phyloP scores from a whole-genome alignment of 2,113 vertebrate genomes.

The Aegotheles bennettii region DNA sequence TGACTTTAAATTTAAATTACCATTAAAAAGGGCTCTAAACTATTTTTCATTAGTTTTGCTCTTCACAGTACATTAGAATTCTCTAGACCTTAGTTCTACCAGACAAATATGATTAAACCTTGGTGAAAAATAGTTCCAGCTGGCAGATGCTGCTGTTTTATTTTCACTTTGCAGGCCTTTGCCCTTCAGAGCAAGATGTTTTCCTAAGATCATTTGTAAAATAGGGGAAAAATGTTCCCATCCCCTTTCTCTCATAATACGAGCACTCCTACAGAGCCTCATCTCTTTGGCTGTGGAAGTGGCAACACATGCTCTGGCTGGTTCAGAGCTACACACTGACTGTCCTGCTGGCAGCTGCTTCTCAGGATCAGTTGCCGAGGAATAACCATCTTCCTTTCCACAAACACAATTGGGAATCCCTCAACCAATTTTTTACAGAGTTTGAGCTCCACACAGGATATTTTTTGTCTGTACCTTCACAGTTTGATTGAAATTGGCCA shows the following conservation, averaged over 20 bases:
- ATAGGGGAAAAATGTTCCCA: fast-evolving
- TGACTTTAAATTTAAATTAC: not conserved
- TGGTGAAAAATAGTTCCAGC: not conserved
- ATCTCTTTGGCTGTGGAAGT: not conserved
- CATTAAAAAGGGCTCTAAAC: not conserved
- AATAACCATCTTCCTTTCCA: not conserved
- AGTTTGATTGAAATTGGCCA: not conserved
- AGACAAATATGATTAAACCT: not conserved
- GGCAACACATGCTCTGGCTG: not conserved
- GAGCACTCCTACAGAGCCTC: not conserved
- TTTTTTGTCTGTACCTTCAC: fast-evolving
- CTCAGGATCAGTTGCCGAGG: not conserved
- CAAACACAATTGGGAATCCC: not conserved
- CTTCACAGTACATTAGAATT: not conserved
- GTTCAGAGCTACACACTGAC: not conserved
- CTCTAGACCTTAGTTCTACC: not conserved
- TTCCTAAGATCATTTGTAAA: not conserved
- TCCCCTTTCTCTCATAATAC: not conserved
- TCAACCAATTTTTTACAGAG: not conserved
- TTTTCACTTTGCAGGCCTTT: not conserved
- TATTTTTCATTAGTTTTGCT: not conserved
- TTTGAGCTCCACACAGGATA: not conserved
- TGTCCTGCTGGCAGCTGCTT: not conserved
- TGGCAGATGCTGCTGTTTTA: not conserved
- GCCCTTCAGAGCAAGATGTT: not conserved